Evolutionary conservation across 2,888 invertebrate species (phyloP).

Genomic region (Tupiocoris notatus): DNA sequence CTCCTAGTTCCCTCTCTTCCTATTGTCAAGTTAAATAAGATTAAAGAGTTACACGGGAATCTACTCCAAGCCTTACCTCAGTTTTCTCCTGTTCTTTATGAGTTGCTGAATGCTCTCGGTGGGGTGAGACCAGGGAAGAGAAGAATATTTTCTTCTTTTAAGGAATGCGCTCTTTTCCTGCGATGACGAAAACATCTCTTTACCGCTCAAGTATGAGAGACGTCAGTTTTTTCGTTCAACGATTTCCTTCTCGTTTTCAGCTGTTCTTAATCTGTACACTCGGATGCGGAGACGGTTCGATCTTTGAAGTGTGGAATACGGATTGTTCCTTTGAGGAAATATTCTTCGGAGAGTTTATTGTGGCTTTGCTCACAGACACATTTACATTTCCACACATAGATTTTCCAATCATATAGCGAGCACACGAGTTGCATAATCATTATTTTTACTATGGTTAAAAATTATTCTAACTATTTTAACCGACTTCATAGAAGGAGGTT

Average conservation of each 20-base stretch:
- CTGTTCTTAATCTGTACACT: too few relatives aligned
- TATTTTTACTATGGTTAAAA: too few relatives aligned
- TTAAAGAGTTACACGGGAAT: conserved; percentile 40
- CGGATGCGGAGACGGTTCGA: too few relatives aligned
- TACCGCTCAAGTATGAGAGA: neutral
- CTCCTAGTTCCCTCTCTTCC: neutral
- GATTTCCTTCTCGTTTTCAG: neutral
- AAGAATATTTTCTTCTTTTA: conserved; percentile 4
- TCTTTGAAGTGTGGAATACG: too few relatives aligned
- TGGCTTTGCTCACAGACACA: too few relatives aligned
- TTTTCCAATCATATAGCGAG: too few relatives aligned
- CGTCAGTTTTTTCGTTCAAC: neutral
- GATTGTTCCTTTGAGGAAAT: too few relatives aligned
- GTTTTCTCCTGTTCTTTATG: neutral
- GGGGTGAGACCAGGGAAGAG: neutral
- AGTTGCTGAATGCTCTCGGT: neutral
- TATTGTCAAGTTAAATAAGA: conserved; percentile 37
- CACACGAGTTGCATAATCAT: too few relatives aligned
- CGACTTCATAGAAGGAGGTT: too few relatives aligned
- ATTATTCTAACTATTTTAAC: too few relatives aligned
- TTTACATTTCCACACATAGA: too few relatives aligned
- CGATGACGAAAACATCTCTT: neutral
- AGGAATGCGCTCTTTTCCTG: neutral
- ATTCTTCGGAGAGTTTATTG: too few relatives aligned
- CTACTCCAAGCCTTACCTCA: conserved; percentile 11